Evolutionary conservation across 2,888 invertebrate species (phyloP), one percentile per base, ranked within the genome.

Genomic region (Lycocerus yunnanus): DNA sequence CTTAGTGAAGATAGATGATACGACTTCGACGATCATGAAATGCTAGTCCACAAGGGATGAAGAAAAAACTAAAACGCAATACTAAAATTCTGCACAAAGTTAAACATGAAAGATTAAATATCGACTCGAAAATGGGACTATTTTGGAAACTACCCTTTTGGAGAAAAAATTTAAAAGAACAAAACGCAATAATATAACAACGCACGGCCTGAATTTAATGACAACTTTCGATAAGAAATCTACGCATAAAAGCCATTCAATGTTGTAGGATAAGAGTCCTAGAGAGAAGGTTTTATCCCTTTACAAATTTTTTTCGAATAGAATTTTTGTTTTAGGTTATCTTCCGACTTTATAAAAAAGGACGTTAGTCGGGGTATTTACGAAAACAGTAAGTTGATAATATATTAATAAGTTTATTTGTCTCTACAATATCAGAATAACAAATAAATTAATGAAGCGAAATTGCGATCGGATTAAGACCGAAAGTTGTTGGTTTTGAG

Each of bases 1-100:
- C 71, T 74, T 71, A 65, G 24, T 58, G 69, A 71, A 74, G 71
- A 71, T 71, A 67, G 68, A 71, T 71, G 71, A 71, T 65, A 68
- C 68, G 68, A 18, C 58, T 66, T 69, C 18, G 58, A 60, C 68
- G 71, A 67, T 71, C 71, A 61, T 74, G 74, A 74, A 74, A 74
- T 69, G 58, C 43, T 65, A 65, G 18, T 58, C 27, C 16, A 24
- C 27, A 43, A 43, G 27, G 27, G 27, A 66, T 21, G 66, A 66
- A 27, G 27, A 66, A 43, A 43, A 27, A 43, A 43, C 43, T 43
- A n/a, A 43, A 43, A 43, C 43, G 43, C 11, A 27, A n/a, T 43
- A 43, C 24, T 3, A 24, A 24, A 24, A 11, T 60, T 16, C 60
- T 60, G 15, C n/a, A 11, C 15, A 9, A 59, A 59, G 8, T 15